These are phyloP conservation scores for Cyrtonyx montezumae DNA, from an alignment of 2,113 vertebrate genomes.

Conservation along the genomic window DNA sequence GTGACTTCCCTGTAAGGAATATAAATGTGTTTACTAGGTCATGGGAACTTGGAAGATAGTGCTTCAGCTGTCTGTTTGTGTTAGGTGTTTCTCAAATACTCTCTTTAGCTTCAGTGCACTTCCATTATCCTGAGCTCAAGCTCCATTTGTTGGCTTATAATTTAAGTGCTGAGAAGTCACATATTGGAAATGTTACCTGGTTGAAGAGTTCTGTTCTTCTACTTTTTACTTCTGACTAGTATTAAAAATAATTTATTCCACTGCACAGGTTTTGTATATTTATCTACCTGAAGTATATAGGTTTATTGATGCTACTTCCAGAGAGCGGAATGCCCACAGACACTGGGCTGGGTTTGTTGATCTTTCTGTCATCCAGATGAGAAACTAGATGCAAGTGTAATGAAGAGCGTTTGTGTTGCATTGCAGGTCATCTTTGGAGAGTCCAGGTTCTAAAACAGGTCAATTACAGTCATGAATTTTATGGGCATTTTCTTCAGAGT, in stretches of 20 bases:
- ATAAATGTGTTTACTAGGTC: conserved; percentile 8
- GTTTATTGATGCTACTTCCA: not conserved
- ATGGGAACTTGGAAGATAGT: not conserved
- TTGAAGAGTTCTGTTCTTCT: not conserved
- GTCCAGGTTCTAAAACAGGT: not conserved
- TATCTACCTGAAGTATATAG: not conserved
- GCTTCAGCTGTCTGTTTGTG: not conserved
- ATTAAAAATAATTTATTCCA: not conserved
- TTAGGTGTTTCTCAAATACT: conserved; percentile 7
- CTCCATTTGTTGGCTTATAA: not conserved
- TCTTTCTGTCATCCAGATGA: not conserved
- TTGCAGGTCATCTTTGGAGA: not conserved
- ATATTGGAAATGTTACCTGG: not conserved
- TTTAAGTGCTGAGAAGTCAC: not conserved
- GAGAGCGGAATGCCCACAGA: not conserved
- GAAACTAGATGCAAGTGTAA: not conserved
- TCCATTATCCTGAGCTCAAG: conserved; percentile 15
- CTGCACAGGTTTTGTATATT: not conserved
- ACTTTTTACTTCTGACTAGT: not conserved
- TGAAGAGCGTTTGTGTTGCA: not conserved
- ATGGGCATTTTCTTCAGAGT: not conserved
- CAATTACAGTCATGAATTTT: not conserved
- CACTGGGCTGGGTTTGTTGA: not conserved
- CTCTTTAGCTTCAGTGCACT: conserved; percentile 33
- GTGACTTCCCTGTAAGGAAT: not conserved